A percentile compares a stretch with the other conserved stretches of the same genome.
Conservation (phyloP, 2,888 invertebrate genomes). For the Amphipoea oculea region DNA sequence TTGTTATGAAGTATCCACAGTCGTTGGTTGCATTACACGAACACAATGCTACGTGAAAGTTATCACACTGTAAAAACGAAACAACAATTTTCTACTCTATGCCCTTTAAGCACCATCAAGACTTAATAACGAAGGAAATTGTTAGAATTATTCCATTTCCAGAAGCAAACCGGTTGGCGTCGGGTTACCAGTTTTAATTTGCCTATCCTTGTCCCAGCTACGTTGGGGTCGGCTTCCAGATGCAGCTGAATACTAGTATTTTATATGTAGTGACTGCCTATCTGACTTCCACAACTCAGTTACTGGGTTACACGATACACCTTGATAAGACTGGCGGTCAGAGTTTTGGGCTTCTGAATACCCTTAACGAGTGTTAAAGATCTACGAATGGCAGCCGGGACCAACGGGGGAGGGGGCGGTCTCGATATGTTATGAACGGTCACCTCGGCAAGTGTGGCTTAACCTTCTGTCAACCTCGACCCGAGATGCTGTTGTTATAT, state of each 20-base stretch:
- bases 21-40: background rate
- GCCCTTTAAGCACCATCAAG: constrained; percentile 4
- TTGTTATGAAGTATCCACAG: background rate
- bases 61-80: background rate
- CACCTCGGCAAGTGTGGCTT: no score
- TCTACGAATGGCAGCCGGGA: no score
- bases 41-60: background rate
- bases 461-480: no score
- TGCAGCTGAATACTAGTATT: background rate
- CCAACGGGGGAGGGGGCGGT: no score
- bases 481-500: no score
- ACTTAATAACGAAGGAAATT: constrained; percentile 30
- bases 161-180: background rate
- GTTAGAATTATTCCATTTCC: constrained; percentile 28
- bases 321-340: no score
- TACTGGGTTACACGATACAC: no score
- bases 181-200: background rate
- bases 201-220: background rate
- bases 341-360: background rate
- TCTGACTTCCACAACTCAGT: background rate
- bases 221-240: background rate
- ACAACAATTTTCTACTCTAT: constrained; percentile 10
- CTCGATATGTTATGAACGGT: no score
- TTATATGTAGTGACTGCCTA: background rate
- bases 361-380: background rate